These are phyloP conservation scores for Neotragus pygmaeus DNA, from an alignment of 2,113 vertebrate species.

Conservation along the genomic window DNA sequence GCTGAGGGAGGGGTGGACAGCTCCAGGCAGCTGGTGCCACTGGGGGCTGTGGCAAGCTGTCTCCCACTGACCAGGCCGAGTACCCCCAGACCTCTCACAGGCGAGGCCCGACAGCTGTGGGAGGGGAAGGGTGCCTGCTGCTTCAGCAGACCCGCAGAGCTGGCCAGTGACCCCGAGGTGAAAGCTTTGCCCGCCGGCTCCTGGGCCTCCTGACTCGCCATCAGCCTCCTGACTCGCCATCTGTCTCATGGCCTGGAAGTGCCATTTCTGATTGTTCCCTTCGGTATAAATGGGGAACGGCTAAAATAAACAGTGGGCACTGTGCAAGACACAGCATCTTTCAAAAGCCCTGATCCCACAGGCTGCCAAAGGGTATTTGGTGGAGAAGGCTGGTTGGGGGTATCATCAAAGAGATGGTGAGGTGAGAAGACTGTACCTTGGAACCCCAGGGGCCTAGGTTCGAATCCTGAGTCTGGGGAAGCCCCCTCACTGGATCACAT, in stretches of 20 bases:
- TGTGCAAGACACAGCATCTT: fast-evolving
- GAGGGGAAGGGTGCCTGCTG: neutral
- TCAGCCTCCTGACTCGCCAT: constrained; percentile 57
- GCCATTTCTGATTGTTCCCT: neutral
- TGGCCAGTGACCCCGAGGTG: constrained; percentile 46
- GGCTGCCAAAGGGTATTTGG: neutral
- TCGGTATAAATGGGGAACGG: neutral
- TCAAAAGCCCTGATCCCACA: neutral
- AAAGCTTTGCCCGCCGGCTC: neutral
- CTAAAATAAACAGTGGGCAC: neutral
- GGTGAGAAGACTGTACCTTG: fast-evolving
- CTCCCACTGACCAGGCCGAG: constrained; percentile 21
- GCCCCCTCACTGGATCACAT: neutral
- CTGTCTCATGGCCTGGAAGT: constrained; percentile 57
- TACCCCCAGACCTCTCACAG: neutral
- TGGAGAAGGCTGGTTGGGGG: neutral
- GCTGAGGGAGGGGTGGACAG: neutral
- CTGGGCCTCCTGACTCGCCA: constrained; percentile 6
- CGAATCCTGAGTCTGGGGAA: neutral
- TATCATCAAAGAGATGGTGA: fast-evolving
- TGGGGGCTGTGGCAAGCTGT: constrained; percentile 34
- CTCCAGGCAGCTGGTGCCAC: constrained; percentile 4
- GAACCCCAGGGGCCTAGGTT: neutral
- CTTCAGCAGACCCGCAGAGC: neutral
- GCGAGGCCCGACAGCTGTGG: constrained; percentile 48